Evolutionary conservation across 2,888 invertebrate species (phyloP).

Genomic region (Lymantria monacha): DNA sequence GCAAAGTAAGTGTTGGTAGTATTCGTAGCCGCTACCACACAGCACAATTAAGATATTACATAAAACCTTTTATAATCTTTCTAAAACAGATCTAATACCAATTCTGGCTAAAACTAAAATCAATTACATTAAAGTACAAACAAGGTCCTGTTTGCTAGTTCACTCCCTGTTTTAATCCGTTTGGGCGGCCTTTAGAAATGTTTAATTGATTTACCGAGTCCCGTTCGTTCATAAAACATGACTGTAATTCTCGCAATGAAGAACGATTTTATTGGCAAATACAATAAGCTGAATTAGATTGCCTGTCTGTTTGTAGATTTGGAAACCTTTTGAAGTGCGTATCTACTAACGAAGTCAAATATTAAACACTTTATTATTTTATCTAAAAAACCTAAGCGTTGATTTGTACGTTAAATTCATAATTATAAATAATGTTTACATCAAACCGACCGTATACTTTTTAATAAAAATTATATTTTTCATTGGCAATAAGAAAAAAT

Average conservation of each 20-base stretch:
- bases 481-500: too few relatives aligned
- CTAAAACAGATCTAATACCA: background rate
- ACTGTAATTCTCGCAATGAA: slow-evolving; percentile 1
- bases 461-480: too few relatives aligned
- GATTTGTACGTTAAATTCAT: background rate
- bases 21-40: too few relatives aligned
- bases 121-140: slow-evolving; percentile 2
- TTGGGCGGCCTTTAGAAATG: slow-evolving; percentile 5
- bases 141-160: slow-evolving; percentile 4
- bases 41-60: too few relatives aligned
- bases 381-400: background rate
- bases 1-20: too few relatives aligned
- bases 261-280: slow-evolving; percentile 2
- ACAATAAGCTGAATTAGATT: slow-evolving; percentile 3
- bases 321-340: background rate
- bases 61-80: too few relatives aligned
- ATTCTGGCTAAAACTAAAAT: background rate
- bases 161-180: slow-evolving; percentile 7
- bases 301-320: background rate
- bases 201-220: slow-evolving; percentile 6
- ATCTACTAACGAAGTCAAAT: slow-evolving; percentile 2
- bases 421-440: too few relatives aligned
- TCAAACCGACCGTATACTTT: too few relatives aligned
- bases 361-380: background rate
- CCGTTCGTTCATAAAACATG: slow-evolving; percentile 2